These are phyloP conservation scores for Subacronicta megacephala DNA, from an alignment of 2,888 invertebrate species.

Conservation along the genomic window DNA sequence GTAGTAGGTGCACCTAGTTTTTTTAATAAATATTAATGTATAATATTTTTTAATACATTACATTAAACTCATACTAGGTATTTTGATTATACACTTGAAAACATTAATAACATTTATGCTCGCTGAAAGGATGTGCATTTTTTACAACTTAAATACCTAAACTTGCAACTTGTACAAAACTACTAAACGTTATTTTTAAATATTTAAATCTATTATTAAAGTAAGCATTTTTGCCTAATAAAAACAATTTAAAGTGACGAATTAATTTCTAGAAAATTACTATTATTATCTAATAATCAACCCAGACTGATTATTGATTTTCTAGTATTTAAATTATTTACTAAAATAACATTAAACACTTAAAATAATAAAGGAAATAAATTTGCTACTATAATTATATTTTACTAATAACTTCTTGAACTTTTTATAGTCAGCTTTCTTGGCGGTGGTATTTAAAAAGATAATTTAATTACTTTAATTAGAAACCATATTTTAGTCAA, in stretches of 20 bases:
- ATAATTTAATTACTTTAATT: no score
- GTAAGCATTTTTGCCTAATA: background rate
- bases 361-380: slow-evolving; percentile 8
- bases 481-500: no score
- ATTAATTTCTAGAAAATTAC: slow-evolving; percentile 20
- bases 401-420: slow-evolving; percentile 11
- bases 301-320: background rate
- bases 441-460: no score
- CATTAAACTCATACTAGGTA: slow-evolving; percentile 12
- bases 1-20: slow-evolving; percentile 1
- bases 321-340: background rate
- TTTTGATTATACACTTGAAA: slow-evolving; percentile 5
- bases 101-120: slow-evolving; percentile 8
- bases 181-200: slow-evolving; percentile 2
- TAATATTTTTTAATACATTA: slow-evolving; percentile 1
- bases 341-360: slow-evolving; percentile 2
- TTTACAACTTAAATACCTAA: slow-evolving; percentile 4
- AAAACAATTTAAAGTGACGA: slow-evolving; percentile 28
- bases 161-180: slow-evolving; percentile 13
- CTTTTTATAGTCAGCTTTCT: no score
- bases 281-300: slow-evolving; percentile 7
- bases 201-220: slow-evolving; percentile 8
- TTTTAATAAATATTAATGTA: slow-evolving; percentile 12
- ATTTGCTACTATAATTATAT: slow-evolving; percentile 1
- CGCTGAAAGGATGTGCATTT: background rate